A percentile compares a stretch with the other conserved stretches of the same genome.
Conservation (phyloP, 2,888 invertebrate species). For the Anaspis maculata region DNA sequence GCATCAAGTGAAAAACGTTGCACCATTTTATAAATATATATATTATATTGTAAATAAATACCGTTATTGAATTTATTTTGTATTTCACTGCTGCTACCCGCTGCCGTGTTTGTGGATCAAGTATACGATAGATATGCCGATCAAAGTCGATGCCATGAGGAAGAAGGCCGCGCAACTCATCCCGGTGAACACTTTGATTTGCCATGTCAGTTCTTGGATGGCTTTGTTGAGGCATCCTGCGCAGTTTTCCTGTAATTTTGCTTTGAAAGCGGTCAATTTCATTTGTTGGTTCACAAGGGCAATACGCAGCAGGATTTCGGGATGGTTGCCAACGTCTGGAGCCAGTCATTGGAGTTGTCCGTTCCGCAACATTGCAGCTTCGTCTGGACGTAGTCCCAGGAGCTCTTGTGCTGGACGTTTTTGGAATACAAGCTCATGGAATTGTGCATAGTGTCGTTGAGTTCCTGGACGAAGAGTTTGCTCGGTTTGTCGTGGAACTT, state of each 20-base stretch:
- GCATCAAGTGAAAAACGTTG: no score
- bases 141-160: neutral
- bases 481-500: constrained; percentile 3
- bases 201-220: constrained; percentile 3
- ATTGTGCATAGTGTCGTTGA: constrained; percentile 1
- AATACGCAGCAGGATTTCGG: constrained; percentile 7
- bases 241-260: constrained; percentile 1
- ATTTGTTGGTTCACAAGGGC: no score
- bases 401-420: neutral
- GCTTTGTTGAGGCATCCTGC: constrained; percentile 6
- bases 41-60: no score
- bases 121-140: neutral
- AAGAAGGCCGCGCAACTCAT: constrained; percentile 4
- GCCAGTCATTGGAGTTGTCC: constrained; percentile 7
- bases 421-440: constrained; percentile 1
- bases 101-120: constrained; percentile 1
- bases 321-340: neutral
- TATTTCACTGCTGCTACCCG: no score
- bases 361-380: constrained; percentile 5
- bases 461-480: constrained; percentile 1
- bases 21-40: no score
- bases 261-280: no score
- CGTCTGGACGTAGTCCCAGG: constrained; percentile 5
- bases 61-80: no score
- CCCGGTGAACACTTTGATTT: constrained; percentile 9